Conservation (phyloP, 2,888 invertebrate genomes). For the Ligdia adustata region DNA sequence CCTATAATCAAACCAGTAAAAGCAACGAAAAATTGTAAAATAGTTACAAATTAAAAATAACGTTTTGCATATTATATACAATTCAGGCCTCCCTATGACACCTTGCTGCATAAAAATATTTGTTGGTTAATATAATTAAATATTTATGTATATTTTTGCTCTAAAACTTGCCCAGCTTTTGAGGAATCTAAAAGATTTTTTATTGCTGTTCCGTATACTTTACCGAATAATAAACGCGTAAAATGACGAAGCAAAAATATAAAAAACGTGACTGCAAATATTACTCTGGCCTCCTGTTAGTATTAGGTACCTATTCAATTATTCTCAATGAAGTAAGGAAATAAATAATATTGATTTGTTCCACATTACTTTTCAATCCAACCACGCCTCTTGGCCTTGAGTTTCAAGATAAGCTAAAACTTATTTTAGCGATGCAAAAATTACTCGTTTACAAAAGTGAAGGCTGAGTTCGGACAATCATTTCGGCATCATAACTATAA, state of each 20-base stretch:
- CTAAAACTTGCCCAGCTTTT: too few species aligned
- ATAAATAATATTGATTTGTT: constrained; percentile 6
- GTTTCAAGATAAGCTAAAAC: constrained; percentile 1
- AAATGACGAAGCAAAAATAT: not conserved
- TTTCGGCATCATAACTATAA: constrained; percentile 17
- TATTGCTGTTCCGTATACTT: too few species aligned
- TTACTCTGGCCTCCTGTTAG: not conserved
- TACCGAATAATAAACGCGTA: not conserved
- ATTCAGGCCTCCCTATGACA: too few species aligned
- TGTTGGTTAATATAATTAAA: too few species aligned
- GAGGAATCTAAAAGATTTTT: too few species aligned
- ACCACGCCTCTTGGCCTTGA: constrained; percentile 17
- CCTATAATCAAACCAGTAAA: too few species aligned
- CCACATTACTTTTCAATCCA: not conserved
- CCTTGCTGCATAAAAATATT: too few species aligned
- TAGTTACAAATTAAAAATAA: too few species aligned
- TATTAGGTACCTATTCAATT: constrained; percentile 1
- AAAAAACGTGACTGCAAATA: constrained; percentile 3
- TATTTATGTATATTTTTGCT: too few species aligned
- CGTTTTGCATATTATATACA: too few species aligned
- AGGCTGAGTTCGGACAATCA: constrained; percentile 26
- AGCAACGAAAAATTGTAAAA: too few species aligned
- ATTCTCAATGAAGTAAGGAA: constrained; percentile 7
- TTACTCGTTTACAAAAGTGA: constrained; percentile 4
- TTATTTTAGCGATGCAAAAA: constrained; percentile 17